phyloP scores from a whole-genome alignment of 2,113 vertebrate genomes.

The Fregata magnificens region DNA sequence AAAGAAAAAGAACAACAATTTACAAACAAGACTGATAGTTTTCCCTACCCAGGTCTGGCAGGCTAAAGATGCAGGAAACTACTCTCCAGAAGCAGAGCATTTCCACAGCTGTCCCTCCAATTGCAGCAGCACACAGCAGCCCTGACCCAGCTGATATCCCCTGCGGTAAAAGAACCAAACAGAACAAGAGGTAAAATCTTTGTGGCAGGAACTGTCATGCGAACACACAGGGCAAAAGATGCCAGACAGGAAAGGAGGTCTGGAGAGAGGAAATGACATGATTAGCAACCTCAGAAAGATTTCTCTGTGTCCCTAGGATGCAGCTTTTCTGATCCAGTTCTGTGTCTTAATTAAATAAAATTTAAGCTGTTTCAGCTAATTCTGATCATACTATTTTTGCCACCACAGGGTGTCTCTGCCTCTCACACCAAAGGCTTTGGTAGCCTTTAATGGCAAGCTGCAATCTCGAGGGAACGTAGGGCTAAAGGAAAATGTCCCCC shows the following conservation, averaged over 20 bases:
- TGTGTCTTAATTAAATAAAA: background rate
- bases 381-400: background rate
- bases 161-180: background rate
- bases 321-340: background rate
- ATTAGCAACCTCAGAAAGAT: background rate
- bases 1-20: background rate
- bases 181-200: background rate
- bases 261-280: background rate
- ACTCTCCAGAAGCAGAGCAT: background rate
- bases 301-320: background rate
- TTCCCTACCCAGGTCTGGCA: background rate
- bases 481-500: background rate
- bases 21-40: background rate
- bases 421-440: background rate
- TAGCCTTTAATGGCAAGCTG: background rate
- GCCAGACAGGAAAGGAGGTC: background rate
- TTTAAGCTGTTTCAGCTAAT: background rate
- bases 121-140: background rate
- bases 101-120: background rate
- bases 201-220: background rate
- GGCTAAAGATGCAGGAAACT: background rate
- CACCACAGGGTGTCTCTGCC: slow-evolving; percentile 55
- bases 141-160: background rate
- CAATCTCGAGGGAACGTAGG: background rate
- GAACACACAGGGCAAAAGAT: background rate